Conservation (phyloP, 2,888 invertebrate species). For the Sabatieria punctata region DNA sequence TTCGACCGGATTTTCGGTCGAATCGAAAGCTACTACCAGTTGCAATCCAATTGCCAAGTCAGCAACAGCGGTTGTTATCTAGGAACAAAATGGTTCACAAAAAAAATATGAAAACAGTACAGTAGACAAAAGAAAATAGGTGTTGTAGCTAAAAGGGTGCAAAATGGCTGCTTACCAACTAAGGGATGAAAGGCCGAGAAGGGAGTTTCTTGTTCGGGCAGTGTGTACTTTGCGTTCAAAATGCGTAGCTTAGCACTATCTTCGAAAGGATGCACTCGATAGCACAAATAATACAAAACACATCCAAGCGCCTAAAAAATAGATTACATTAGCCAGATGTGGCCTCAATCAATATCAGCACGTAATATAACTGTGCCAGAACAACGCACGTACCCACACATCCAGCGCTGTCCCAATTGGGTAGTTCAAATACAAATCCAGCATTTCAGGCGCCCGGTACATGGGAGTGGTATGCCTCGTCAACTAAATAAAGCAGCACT, state of each 20-base stretch:
- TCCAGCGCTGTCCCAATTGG: slow-evolving; percentile 77
- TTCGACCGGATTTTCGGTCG: too few relatives aligned
- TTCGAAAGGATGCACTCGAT: slow-evolving; percentile 86
- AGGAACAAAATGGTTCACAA: too few relatives aligned
- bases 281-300: slow-evolving; percentile 74
- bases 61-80: too few relatives aligned
- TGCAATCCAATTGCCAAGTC: too few relatives aligned
- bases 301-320: slow-evolving; percentile 65
- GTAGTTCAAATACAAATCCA: slow-evolving; percentile 90
- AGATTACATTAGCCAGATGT: neutral
- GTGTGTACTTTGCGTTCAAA: slow-evolving; percentile 78
- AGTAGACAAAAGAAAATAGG: too few relatives aligned
- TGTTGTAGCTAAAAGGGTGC: too few relatives aligned
- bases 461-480: slow-evolving; percentile 44
- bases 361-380: neutral
- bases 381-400: slow-evolving; percentile 49
- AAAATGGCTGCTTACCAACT: slow-evolving; percentile 48
- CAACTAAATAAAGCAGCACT: slow-evolving; percentile 32
- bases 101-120: too few relatives aligned
- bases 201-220: slow-evolving; percentile 60
- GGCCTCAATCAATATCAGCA: neutral
- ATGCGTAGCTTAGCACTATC: slow-evolving; percentile 83
- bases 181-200: slow-evolving; percentile 71
- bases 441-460: slow-evolving; percentile 96
- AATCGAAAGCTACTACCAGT: too few relatives aligned